Evolutionary conservation across 2,113 vertebrate species (phyloP).

Genomic region (Pagrus major): DNA sequence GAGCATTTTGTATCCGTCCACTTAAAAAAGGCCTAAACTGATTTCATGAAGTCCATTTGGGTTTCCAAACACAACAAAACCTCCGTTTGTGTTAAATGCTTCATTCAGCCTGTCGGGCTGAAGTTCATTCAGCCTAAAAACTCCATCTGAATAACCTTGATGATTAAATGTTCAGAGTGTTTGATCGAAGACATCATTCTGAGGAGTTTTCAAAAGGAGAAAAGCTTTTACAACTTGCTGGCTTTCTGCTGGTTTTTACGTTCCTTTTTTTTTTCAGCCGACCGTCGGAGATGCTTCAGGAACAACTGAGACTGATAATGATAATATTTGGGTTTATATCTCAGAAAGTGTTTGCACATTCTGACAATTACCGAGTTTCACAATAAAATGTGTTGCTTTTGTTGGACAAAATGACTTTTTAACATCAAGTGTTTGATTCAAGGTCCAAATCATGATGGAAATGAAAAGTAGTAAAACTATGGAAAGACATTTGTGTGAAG

Average conservation of each 20-base stretch:
- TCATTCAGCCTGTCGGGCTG: constrained; percentile 8
- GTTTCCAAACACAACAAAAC: constrained; percentile 12
- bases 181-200: not conserved
- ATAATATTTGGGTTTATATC: not conserved
- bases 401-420: not conserved
- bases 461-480: not conserved
- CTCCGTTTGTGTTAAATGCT: not conserved
- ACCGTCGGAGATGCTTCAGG: not conserved
- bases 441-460: constrained; percentile 7
- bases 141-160: constrained; percentile 38
- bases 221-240: constrained; percentile 29
- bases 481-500: not conserved
- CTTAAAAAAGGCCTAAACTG: not conserved
- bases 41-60: not conserved
- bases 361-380: not conserved
- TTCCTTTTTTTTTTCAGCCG: constrained; percentile 15
- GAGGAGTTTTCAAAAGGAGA: constrained; percentile 14
- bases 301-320: not conserved
- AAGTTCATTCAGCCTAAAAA: constrained; percentile 15
- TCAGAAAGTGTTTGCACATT: not conserved
- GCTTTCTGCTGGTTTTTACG: constrained; percentile 27
- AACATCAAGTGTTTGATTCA: constrained; percentile 11
- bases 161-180: constrained; percentile 6
- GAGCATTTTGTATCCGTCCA: not conserved
- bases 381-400: not conserved